Evolutionary conservation across 2,113 vertebrate genomes (phyloP).

Genomic region (Brachypodius melanocephalos): DNA sequence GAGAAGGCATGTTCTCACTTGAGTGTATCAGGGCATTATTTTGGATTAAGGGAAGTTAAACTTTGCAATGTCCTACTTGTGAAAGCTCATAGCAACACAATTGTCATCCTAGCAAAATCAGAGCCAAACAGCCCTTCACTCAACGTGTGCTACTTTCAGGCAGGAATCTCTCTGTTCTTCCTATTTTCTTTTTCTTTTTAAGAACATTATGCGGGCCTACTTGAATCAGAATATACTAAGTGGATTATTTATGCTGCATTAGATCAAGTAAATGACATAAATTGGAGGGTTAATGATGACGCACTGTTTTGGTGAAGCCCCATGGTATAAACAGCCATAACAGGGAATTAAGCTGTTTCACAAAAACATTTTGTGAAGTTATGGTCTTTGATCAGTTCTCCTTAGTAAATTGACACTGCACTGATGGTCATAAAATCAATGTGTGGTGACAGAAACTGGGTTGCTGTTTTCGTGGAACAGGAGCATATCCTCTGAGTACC

Average conservation of each 20-base stretch:
- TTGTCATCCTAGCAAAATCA: background rate
- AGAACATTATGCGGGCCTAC: background rate
- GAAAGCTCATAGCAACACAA: background rate
- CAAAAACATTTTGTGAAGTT: constrained; percentile 11
- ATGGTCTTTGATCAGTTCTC: constrained; percentile 21
- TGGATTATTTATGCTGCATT: constrained; percentile 51
- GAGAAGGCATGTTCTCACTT: background rate
- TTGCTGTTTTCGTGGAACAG: background rate
- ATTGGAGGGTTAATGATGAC: constrained; percentile 13
- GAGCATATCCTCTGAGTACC: background rate
- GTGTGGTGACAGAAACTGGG: background rate
- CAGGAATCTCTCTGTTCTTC: background rate
- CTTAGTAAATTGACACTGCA: background rate
- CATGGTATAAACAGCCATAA: background rate
- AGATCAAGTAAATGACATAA: constrained; percentile 34
- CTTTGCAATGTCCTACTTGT: background rate
- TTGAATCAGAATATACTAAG: constrained; percentile 8
- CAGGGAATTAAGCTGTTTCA: background rate
- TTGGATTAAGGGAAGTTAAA: background rate
- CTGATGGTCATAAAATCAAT: background rate
- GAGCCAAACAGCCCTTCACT: background rate
- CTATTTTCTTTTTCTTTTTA: background rate
- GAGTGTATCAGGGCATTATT: background rate
- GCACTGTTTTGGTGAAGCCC: background rate
- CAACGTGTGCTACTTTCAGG: background rate